Base-by-base conservation (phyloP, 2,113 vertebrate species). In the Heterocephalus glaber region DNA sequence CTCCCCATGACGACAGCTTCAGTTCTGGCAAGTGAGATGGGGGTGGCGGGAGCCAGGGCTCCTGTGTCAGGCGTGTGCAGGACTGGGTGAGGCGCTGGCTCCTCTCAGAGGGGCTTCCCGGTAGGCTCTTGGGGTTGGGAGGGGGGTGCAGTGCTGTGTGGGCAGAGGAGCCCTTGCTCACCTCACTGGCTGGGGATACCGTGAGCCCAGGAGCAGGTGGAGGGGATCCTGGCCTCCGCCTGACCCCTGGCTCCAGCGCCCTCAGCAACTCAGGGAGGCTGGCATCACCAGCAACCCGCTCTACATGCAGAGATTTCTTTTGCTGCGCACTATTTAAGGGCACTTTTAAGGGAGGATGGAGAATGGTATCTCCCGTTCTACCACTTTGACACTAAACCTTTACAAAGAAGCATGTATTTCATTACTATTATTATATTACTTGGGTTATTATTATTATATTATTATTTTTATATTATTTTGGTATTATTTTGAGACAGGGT, bases 1-100 rank as follows among this genome's bases (percentile, higher is more conserved):
- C 66, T n/a, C n/a, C 68, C 68, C 2, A 1, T 1, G 22, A 19
- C 4, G 22, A 12, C 2, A 20, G 44, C 1, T 0, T 33, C 33
- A 17, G 9, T 30, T 33, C 14, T 33, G 56, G 13, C 5, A 12
- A 44, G 49, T 44, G n/a, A 41, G 85, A 41, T 41, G 16, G 13
- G 1, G 16, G 49, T 70, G 60, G 6, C 12, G 17, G 4, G 4
- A 28, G 3, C 7, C 19, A 12, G 1, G 10, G 38, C 8, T 44
- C 38, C 22, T 24, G 12, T 33, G 24, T 28, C 3, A 5, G 70
- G 33, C 17, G 14, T 84, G 16, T 22, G 41, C 58, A 63, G 22
- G 7, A 44, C 47, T 52, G 44, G 0, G 16, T n/a, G 7, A 49
- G 13, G 10, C 3, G 54, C 11, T 12, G 16, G 28, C 9, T 61